A percentile compares a stretch with the other conserved stretches of the same genome.
Conservation (phyloP, 2,113 vertebrate species). For the Hipposideros armiger region DNA sequence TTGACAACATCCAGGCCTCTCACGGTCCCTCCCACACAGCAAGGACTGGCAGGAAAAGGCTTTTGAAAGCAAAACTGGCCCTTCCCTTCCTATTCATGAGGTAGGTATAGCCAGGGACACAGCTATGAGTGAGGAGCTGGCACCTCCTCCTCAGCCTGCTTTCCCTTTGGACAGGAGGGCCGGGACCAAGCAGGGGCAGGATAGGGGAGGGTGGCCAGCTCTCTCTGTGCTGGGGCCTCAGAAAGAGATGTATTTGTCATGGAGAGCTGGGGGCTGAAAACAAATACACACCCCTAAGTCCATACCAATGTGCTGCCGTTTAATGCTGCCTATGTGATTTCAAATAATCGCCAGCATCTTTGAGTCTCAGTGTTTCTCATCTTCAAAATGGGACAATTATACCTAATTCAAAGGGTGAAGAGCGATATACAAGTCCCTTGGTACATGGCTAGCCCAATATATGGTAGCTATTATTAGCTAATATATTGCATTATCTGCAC, state of each 20-base stretch:
- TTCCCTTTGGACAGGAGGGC: not conserved
- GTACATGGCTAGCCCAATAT: not conserved
- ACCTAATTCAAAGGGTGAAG: not conserved
- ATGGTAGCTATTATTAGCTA: not conserved
- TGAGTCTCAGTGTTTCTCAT: not conserved
- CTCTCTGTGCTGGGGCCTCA: not conserved
- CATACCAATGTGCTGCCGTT: not conserved
- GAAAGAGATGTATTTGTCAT: not conserved
- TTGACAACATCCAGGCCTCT: constrained; percentile 64
- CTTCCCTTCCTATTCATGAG: not conserved
- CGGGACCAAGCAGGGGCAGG: not conserved
- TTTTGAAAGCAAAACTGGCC: constrained; percentile 11
- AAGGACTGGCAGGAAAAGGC: not conserved
- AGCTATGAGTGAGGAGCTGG: not conserved
- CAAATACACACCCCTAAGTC: not conserved
- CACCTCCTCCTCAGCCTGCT: not conserved
- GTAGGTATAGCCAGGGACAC: not conserved
- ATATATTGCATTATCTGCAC: not conserved
- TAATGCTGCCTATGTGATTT: not conserved
- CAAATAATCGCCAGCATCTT: not conserved
- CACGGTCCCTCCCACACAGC: not conserved
- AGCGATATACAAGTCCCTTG: not conserved
- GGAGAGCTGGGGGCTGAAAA: not conserved
- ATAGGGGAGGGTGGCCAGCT: not conserved
- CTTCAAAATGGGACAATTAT: constrained; percentile 20